Conservation (phyloP, 1,140 invertebrate species). For the Dendrolimus punctatus region DNA sequence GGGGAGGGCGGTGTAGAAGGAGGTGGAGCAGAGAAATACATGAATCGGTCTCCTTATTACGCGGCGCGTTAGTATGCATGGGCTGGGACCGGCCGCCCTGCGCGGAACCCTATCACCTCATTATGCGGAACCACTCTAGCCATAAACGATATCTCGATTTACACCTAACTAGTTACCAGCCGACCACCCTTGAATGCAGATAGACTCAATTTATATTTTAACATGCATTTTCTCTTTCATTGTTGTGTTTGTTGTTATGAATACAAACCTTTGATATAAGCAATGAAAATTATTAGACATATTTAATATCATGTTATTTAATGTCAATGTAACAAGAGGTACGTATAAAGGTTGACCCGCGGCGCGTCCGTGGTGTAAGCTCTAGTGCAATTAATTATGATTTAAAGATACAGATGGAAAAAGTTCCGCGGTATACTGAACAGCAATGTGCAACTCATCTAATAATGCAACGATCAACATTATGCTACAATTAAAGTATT, state of each 20-base stretch:
- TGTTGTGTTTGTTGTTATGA: background rate
- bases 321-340: no score
- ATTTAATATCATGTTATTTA: no score
- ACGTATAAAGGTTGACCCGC: no score
- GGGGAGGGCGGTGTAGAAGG: slow-evolving; percentile 3
- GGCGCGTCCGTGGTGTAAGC: no score
- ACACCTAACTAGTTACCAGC: slow-evolving; percentile 24
- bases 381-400: no score
- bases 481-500: no score
- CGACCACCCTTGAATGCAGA: slow-evolving; percentile 21
- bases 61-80: slow-evolving; percentile 64
- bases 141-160: slow-evolving; percentile 51
- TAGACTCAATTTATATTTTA: slow-evolving; percentile 23
- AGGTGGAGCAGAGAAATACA: slow-evolving; percentile 32
- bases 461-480: no score
- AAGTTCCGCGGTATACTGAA: no score
- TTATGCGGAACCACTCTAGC: slow-evolving; percentile 29
- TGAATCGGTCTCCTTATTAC: slow-evolving; percentile 61
- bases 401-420: no score
- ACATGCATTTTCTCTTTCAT: background rate
- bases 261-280: background rate
- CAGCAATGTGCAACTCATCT: no score
- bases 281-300: background rate
- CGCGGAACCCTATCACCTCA: slow-evolving; percentile 27
- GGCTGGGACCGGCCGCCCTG: slow-evolving; percentile 47